phyloP scores from a whole-genome alignment of 2,113 vertebrate species.

The Cyanoramphus novaezelandiae region DNA sequence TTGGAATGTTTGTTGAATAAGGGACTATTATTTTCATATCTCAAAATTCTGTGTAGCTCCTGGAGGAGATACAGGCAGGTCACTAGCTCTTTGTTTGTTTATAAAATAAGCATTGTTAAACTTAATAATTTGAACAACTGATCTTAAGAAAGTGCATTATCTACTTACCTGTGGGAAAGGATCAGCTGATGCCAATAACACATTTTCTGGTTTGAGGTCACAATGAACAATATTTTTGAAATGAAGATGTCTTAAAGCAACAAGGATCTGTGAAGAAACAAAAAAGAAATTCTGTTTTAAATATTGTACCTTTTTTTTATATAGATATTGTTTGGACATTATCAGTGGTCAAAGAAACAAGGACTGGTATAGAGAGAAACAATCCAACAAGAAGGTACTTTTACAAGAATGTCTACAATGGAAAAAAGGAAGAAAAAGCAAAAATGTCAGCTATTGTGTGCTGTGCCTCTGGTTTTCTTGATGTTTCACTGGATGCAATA shows the following conservation, averaged over 20 bases:
- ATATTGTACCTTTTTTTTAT: neutral
- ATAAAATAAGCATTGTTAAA: neutral
- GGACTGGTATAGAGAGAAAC: neutral
- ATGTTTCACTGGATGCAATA: neutral
- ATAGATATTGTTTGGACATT: neutral
- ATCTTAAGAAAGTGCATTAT: neutral
- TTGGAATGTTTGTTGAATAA: neutral
- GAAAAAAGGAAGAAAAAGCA: neutral
- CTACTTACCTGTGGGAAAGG: constrained; percentile 91
- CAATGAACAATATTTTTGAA: constrained; percentile 99
- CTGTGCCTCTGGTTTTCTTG: neutral
- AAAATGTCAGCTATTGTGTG: neutral
- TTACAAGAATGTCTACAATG: neutral
- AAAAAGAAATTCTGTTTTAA: neutral
- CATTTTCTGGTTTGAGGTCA: constrained; percentile 97
- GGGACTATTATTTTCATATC: neutral
- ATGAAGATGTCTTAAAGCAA: constrained; percentile 95
- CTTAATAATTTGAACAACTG: neutral
- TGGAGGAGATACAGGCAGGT: neutral
- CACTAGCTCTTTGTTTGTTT: neutral
- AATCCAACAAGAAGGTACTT: neutral
- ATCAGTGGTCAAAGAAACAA: neutral
- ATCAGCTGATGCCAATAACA: constrained; percentile 91
- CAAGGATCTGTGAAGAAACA: constrained; percentile 85
- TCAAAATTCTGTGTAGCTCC: neutral